phyloP scores from a whole-genome alignment of 64 coral and sea anemone genomes.

The Montipora sp. region DNA sequence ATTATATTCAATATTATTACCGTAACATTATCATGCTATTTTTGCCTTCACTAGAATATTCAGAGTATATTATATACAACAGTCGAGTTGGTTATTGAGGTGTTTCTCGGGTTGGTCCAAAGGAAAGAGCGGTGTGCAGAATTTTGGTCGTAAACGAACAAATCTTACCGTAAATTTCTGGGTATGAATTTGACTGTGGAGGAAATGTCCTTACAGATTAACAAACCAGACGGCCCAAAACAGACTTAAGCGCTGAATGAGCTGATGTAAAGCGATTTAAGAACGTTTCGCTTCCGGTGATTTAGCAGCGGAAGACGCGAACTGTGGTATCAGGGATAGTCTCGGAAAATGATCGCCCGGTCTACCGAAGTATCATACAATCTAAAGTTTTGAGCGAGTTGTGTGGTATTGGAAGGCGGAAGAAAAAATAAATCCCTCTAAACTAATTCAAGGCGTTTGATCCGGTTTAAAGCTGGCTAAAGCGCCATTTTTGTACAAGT shows the following conservation, averaged over 20 bases:
- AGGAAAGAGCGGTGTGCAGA: neutral
- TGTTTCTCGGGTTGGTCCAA: too few species aligned
- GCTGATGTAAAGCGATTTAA: conserved; percentile 18
- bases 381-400: neutral
- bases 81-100: too few species aligned
- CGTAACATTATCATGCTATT: neutral
- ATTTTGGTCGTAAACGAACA: neutral
- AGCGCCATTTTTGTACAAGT: neutral
- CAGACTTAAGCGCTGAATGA: neutral
- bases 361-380: neutral
- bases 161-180: neutral
- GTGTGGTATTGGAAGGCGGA: neutral
- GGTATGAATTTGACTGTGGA: neutral
- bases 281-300: neutral
- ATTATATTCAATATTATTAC: neutral
- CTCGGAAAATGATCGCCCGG: too few species aligned
- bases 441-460: neutral
- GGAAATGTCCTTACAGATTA: conserved; percentile 20
- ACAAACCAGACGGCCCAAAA: conserved; percentile 4
- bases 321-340: neutral
- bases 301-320: neutral
- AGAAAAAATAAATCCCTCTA: neutral
- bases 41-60: neutral
- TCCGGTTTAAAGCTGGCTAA: neutral
- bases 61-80: too few species aligned